phyloP scores from a whole-genome alignment of 2,797 vertebrate species.

The Sardinella longiceps region DNA sequence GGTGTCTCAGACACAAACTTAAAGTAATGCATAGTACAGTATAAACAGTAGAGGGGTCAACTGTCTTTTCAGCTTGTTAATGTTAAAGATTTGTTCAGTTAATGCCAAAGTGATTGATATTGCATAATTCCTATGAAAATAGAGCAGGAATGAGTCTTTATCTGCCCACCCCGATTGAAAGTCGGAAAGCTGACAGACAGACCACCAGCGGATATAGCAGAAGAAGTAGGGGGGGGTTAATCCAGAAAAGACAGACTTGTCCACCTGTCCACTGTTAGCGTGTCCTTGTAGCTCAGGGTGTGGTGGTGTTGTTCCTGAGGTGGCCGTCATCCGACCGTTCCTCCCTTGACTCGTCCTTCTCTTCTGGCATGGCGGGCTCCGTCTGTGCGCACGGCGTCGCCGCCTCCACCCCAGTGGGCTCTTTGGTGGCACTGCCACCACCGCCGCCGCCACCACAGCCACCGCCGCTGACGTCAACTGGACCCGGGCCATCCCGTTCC shows the following conservation, averaged over 20 bases:
- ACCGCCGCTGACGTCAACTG: not conserved
- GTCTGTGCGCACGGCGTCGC: not conserved
- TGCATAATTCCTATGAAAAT: not conserved
- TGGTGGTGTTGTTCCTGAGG: not conserved
- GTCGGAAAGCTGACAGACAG: not conserved
- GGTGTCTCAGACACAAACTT: constrained; percentile 13
- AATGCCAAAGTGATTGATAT: constrained; percentile 15
- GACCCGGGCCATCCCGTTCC: constrained; percentile 53
- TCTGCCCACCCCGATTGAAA: not conserved
- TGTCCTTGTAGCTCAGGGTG: not conserved
- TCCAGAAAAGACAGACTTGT: not conserved
- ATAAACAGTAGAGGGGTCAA: constrained; percentile 1
- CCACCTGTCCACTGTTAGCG: not conserved
- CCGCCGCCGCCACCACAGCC: not conserved
- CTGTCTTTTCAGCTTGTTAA: not conserved
- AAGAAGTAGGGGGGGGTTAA: not conserved
- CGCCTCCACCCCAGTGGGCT: constrained; percentile 1
- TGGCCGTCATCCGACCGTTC: not conserved
- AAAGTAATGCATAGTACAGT: constrained; percentile 20
- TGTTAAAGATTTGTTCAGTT: not conserved
- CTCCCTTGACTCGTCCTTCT: not conserved
- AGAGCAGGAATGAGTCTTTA: not conserved
- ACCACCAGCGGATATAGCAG: not conserved
- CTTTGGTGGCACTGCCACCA: not conserved
- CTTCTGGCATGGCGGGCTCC: not conserved